Conservation (phyloP, 2,888 invertebrate genomes). For the Noctuana brunneofusca region DNA sequence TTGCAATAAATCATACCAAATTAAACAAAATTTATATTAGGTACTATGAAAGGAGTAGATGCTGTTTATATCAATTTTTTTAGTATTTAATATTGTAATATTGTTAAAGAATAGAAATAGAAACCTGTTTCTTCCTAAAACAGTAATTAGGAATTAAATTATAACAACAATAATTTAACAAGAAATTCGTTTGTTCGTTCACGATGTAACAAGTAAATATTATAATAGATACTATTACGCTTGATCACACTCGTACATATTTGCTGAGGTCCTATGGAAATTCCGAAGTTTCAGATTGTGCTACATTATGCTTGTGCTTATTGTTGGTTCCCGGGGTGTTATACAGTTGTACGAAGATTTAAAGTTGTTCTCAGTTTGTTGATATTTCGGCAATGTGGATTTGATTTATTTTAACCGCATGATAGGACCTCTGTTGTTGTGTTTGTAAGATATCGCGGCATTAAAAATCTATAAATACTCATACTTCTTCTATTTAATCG, state of each 20-base stretch:
- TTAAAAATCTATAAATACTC: too few relatives aligned
- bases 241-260: not conserved
- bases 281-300: slow-evolving; percentile 12
- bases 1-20: too few relatives aligned
- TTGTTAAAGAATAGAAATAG: too few relatives aligned
- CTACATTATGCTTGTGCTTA: slow-evolving; percentile 10
- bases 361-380: slow-evolving; percentile 12
- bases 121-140: too few relatives aligned
- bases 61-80: too few relatives aligned
- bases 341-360: slow-evolving; percentile 10
- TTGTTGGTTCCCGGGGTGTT: not conserved
- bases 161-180: not conserved
- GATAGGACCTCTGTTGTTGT: not conserved
- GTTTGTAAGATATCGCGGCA: too few relatives aligned
- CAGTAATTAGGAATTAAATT: not conserved
- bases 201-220: not conserved
- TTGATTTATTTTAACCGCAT: not conserved
- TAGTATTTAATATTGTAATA: too few relatives aligned
- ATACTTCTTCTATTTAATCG: too few relatives aligned
- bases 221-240: not conserved
- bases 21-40: too few relatives aligned
- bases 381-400: slow-evolving; percentile 1
- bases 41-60: too few relatives aligned
- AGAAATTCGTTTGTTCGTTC: not conserved
- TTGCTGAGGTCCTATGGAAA: not conserved